Base-by-base conservation (phyloP, 2,113 vertebrate genomes). In the Syngnathus typhle region DNA sequence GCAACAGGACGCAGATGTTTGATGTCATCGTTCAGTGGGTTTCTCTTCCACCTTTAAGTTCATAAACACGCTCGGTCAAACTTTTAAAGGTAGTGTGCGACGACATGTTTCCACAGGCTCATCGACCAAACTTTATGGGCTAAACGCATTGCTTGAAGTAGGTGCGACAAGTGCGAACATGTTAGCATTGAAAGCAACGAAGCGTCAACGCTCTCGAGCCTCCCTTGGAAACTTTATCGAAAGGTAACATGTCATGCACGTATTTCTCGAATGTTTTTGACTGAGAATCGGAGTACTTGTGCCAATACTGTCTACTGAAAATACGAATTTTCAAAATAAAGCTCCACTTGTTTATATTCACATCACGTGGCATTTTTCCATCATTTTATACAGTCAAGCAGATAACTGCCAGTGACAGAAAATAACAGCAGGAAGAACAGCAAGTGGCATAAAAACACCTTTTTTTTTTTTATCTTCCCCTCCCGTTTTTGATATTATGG, bases 221-320 rank as follows among this genome's bases (percentile, higher is more conserved):
- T 68, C 47, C 37, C 27, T 32, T 67, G 61, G 32, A 44, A 88
- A 77, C 58, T 73, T 60, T 36, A 39, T 88, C 12, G 80, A 86
- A 38, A 88, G 85, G 89, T 83, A 86, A 86, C 69, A 21, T 52
- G 16, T 75, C 69, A 21, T 52, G 16, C 76, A 65, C 9, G n/a
- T 44, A 18, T 63, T 38, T 38, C 8, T 36, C 9, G 9, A 19
- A 7, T 60, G 18, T 10, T 60, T 60, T 38, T 39, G 16, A 32
- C 36, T 38, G 41, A 43, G 39, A 51, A n/a, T 51, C 6, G 6
- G 7, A 51, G 19, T 15, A 15, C 3, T 13, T 16, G 44, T 46
- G 44, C 44, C 44, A 32, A 5, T 59, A 6, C 21, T 23, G 4
- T 36, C 36, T 36, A 36, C 27, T 16, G 36, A 12, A 32, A 32